These are phyloP conservation scores for Recurvirostra avosetta DNA, from an alignment of 2,113 vertebrate species.

Conservation along the genomic window DNA sequence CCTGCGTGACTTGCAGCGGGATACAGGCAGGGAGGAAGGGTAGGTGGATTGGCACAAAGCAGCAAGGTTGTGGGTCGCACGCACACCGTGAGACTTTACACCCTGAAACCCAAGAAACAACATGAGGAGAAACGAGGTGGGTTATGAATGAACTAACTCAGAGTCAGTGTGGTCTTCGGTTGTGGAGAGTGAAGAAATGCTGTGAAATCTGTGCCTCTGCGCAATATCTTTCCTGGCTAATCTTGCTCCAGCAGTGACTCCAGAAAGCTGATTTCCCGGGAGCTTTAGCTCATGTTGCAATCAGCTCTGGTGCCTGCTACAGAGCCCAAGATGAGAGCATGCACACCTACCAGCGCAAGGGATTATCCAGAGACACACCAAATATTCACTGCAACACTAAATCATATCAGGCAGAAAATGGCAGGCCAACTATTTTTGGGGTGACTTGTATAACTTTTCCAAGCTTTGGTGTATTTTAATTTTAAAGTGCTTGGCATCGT, in stretches of 20 bases:
- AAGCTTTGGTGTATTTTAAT: background rate
- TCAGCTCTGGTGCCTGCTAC: background rate
- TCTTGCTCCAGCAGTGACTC: background rate
- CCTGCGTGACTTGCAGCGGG: rapidly evolving
- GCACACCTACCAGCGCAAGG: background rate
- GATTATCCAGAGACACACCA: background rate
- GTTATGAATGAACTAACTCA: background rate
- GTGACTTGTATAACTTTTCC: background rate
- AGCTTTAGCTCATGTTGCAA: background rate
- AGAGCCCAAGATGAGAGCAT: background rate
- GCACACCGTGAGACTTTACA: background rate
- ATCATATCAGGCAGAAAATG: background rate
- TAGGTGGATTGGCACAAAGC: background rate
- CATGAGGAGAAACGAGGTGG: rapidly evolving
- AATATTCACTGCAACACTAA: background rate
- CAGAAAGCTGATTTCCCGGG: background rate
- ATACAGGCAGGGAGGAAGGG: background rate
- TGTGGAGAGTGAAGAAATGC: background rate
- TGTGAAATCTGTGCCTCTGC: background rate
- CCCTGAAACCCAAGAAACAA: background rate
- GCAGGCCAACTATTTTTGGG: background rate
- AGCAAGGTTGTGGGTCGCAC: background rate
- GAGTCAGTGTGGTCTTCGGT: background rate
- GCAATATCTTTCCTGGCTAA: background rate
- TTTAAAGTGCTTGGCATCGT: background rate